Evolutionary conservation across 2,113 vertebrate species (phyloP).

Genomic region (Crotalus helleri): DNA sequence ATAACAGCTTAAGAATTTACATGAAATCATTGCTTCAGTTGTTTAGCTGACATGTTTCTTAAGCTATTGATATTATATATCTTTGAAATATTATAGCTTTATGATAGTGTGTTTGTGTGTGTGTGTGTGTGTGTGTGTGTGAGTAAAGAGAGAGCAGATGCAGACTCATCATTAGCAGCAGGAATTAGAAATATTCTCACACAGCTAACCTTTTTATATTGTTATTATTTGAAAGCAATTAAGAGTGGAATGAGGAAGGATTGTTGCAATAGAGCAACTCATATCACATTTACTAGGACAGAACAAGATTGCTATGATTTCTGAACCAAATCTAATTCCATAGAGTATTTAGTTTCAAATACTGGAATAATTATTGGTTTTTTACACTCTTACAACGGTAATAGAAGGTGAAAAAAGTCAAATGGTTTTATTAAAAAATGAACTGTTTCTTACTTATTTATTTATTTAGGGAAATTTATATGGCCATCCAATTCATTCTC

Average conservation of each 20-base stretch:
- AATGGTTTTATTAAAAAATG: slow-evolving; percentile 44
- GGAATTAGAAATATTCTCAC: slow-evolving; percentile 60
- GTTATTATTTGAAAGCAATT: slow-evolving; percentile 65
- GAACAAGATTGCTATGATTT: slow-evolving; percentile 57
- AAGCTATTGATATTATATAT: slow-evolving; percentile 33
- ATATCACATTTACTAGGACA: slow-evolving; percentile 50
- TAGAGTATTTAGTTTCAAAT: slow-evolving; percentile 62
- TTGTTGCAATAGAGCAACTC: slow-evolving; percentile 49
- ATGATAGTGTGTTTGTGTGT: background rate
- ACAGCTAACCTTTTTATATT: slow-evolving; percentile 57
- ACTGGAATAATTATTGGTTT: slow-evolving; percentile 57
- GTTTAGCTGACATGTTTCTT: slow-evolving; percentile 50
- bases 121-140: no score
- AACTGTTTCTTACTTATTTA: background rate
- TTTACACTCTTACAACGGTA: slow-evolving; percentile 47
- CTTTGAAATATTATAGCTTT: slow-evolving; percentile 15
- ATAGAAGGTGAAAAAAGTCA: slow-evolving; percentile 38
- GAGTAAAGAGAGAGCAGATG: background rate
- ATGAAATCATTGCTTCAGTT: slow-evolving; percentile 44
- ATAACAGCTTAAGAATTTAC: slow-evolving; percentile 43
- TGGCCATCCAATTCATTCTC: background rate
- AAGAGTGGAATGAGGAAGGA: slow-evolving; percentile 46
- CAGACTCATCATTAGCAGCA: slow-evolving; percentile 57
- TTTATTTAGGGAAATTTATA: background rate
- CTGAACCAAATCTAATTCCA: slow-evolving; percentile 59